phyloP scores from a whole-genome alignment of 92 coral and sea anemone genomes.

The Scolanthus callimorphus region DNA sequence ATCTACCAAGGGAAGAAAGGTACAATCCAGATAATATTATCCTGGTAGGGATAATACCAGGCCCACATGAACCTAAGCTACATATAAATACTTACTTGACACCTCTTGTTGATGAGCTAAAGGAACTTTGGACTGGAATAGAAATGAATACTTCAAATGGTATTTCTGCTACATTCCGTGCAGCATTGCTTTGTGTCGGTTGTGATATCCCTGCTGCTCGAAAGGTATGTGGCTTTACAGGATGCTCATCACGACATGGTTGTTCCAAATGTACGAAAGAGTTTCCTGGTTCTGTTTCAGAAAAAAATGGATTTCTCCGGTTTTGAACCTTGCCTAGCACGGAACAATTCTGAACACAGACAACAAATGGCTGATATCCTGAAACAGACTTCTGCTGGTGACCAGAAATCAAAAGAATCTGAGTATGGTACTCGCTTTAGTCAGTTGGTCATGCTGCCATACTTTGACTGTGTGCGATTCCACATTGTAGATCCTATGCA shows the following conservation, averaged over 20 bases:
- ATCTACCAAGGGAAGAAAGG: conserved; percentile 21
- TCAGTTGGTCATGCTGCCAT: conserved; percentile 32
- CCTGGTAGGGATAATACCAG: conserved; percentile 46
- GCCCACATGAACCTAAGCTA: conserved; percentile 35
- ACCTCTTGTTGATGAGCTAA: conserved; percentile 33
- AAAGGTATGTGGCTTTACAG: conserved; percentile 60
- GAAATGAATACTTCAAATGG: conserved; percentile 1
- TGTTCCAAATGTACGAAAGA: conserved; percentile 13
- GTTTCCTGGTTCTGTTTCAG: conserved; percentile 35
- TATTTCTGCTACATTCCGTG: not conserved
- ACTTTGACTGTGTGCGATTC: conserved; percentile 51
- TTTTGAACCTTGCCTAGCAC: conserved; percentile 25
- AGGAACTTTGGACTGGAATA: conserved; percentile 12
- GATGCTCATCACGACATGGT: conserved; percentile 18
- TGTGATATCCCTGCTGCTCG: conserved; percentile 55
- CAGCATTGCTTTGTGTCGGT: conserved; percentile 37
- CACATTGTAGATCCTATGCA: conserved; percentile 62
- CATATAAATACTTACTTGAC: conserved; percentile 25
- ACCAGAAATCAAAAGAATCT: conserved; percentile 2
- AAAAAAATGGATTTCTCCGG: conserved; percentile 9
- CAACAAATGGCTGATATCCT: conserved; percentile 31
- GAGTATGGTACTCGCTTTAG: conserved; percentile 29
- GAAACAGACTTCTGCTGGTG: conserved; percentile 28
- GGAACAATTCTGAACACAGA: conserved; percentile 26
- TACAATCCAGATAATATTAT: conserved; percentile 19